phyloP scores from a whole-genome alignment of 2,113 vertebrate genomes.

The Tamias sibiricus region DNA sequence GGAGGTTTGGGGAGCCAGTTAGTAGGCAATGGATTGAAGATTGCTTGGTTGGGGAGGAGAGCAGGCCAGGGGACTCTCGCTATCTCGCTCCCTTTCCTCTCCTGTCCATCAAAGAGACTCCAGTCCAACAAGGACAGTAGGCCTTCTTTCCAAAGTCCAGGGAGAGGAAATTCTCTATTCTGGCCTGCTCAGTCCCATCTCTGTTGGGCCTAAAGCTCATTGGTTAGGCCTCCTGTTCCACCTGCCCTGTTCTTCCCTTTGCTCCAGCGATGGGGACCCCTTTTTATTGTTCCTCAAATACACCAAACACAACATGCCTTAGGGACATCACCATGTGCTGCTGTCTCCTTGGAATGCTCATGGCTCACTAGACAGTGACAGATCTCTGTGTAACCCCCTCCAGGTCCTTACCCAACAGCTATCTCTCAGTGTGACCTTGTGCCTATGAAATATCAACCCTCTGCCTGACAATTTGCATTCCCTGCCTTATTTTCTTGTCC shows the following conservation, averaged over 20 bases:
- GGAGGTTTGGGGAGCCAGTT: neutral
- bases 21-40: neutral
- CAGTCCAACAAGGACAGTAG: neutral
- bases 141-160: no score
- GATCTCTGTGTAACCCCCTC: neutral
- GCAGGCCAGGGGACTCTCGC: neutral
- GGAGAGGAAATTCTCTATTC: neutral
- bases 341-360: neutral
- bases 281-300: neutral
- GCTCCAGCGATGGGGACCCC: no score
- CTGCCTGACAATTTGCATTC: neutral
- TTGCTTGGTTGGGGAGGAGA: neutral
- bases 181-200: neutral
- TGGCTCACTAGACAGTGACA: neutral
- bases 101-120: neutral
- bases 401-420: neutral
- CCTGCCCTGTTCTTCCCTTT: neutral
- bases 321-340: neutral
- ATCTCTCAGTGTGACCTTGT: neutral
- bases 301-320: neutral
- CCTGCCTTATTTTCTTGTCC: neutral
- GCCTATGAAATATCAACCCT: neutral
- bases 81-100: neutral
- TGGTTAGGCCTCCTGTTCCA: neutral
- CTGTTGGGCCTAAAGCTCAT: neutral